These are phyloP conservation scores for Lophius americanus DNA, from an alignment of 2,797 vertebrate genomes.

Conservation along the genomic window DNA sequence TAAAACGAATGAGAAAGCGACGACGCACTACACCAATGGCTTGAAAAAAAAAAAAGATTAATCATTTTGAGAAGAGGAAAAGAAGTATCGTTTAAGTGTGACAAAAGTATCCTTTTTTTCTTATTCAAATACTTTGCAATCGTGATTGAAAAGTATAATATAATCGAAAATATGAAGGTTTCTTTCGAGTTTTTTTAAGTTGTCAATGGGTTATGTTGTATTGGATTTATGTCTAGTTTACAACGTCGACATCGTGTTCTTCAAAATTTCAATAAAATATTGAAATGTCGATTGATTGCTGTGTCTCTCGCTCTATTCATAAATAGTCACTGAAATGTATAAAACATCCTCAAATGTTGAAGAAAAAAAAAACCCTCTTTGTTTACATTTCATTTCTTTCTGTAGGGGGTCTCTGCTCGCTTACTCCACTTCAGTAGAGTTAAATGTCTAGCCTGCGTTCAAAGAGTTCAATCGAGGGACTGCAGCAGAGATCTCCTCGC, in stretches of 20 bases:
- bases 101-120: constrained; percentile 74
- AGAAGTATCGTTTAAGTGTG: constrained; percentile 71
- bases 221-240: constrained; percentile 80
- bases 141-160: constrained; percentile 85
- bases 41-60: constrained; percentile 59
- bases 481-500: constrained; percentile 1
- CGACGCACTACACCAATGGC: constrained; percentile 84
- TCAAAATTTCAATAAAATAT: constrained; percentile 96
- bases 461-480: constrained; percentile 41
- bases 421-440: constrained; percentile 17
- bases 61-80: constrained; percentile 34
- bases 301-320: background rate
- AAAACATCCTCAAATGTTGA: too few relatives aligned
- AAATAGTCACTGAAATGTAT: background rate
- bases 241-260: constrained; percentile 85
- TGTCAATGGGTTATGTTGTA: constrained; percentile 88
- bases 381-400: too few relatives aligned
- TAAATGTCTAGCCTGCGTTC: constrained; percentile 1
- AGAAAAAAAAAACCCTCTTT: too few relatives aligned
- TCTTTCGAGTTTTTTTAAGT: constrained; percentile 88
- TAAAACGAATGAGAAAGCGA: constrained; percentile 75
- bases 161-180: constrained; percentile 87
- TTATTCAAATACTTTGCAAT: constrained; percentile 75
- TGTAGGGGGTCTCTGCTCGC: constrained; percentile 1
- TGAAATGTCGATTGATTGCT: constrained; percentile 77